phyloP scores from a whole-genome alignment of 2,113 vertebrate genomes.

The Falcunculus frontatus region DNA sequence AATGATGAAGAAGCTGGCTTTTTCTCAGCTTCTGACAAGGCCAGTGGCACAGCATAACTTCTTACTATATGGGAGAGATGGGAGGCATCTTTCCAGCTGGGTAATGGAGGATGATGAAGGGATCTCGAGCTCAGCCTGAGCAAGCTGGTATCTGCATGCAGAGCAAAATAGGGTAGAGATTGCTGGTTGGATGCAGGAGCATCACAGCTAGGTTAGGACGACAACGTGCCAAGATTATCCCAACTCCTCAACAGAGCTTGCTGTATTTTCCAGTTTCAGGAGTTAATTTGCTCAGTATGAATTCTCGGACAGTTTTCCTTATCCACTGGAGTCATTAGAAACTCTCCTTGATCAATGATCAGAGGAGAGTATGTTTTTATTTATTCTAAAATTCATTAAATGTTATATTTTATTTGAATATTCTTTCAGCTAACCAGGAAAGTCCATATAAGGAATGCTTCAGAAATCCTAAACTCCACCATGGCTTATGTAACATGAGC shows the following conservation, averaged over 20 bases:
- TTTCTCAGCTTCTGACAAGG: neutral
- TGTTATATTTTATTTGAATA: neutral
- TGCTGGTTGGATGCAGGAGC: neutral
- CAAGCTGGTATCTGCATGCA: neutral
- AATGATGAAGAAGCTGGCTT: neutral
- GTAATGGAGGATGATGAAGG: neutral
- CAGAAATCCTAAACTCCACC: neutral
- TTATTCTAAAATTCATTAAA: neutral
- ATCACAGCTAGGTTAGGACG: neutral
- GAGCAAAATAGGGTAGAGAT: neutral
- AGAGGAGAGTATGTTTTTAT: neutral
- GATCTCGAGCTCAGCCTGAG: neutral
- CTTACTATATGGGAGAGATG: neutral
- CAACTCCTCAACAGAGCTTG: neutral
- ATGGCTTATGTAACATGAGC: neutral
- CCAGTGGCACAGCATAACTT: neutral
- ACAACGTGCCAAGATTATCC: neutral
- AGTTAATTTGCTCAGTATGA: neutral
- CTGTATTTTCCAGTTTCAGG: neutral
- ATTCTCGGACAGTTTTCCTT: neutral
- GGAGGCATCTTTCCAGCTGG: neutral
- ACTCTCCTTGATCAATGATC: neutral
- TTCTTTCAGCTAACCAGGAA: neutral
- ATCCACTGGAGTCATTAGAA: neutral
- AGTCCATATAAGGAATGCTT: neutral